These are phyloP conservation scores for Chascanopsetta lugubris DNA, from an alignment of 2,113 vertebrate species.

Conservation along the genomic window DNA sequence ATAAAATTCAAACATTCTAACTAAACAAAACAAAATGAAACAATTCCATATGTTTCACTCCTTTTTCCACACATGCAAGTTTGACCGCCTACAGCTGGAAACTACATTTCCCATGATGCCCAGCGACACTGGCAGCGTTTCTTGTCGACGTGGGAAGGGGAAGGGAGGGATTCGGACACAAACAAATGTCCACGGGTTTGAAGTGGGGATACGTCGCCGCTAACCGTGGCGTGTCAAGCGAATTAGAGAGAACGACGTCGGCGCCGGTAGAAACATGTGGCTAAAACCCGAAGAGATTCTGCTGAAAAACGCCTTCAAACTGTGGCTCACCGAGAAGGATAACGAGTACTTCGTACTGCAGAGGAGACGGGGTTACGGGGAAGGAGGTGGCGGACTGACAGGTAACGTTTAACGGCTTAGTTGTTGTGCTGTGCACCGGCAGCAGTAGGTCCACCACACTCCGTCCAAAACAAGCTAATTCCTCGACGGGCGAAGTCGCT, in stretches of 20 bases:
- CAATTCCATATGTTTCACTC: too few relatives aligned
- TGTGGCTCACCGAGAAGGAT: constrained; percentile 93
- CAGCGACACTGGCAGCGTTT: constrained; percentile 74
- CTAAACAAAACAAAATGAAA: too few relatives aligned
- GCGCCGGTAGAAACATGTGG: constrained; percentile 85
- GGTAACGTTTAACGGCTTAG: constrained; percentile 75
- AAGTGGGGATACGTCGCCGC: constrained; percentile 32
- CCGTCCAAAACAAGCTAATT: background rate
- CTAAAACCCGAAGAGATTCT: constrained; percentile 95
- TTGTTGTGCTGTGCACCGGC: background rate
- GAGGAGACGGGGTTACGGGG: constrained; percentile 90
- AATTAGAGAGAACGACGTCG: constrained; percentile 24
- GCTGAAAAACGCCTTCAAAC: constrained; percentile 94
- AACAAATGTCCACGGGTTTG: constrained; percentile 72
- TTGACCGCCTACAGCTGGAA: background rate
- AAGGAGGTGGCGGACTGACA: constrained; percentile 92
- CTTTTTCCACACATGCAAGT: too few relatives aligned
- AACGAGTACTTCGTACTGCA: constrained; percentile 95
- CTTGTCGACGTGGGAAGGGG: constrained; percentile 87
- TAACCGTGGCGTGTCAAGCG: constrained; percentile 67
- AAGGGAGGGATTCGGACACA: constrained; percentile 70
- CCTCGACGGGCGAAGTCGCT: background rate
- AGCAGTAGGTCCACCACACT: background rate
- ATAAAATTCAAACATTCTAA: too few relatives aligned
- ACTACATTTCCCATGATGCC: constrained; percentile 81